Conservation (phyloP, 2,797 vertebrate genomes). For the Amniataba percoides region DNA sequence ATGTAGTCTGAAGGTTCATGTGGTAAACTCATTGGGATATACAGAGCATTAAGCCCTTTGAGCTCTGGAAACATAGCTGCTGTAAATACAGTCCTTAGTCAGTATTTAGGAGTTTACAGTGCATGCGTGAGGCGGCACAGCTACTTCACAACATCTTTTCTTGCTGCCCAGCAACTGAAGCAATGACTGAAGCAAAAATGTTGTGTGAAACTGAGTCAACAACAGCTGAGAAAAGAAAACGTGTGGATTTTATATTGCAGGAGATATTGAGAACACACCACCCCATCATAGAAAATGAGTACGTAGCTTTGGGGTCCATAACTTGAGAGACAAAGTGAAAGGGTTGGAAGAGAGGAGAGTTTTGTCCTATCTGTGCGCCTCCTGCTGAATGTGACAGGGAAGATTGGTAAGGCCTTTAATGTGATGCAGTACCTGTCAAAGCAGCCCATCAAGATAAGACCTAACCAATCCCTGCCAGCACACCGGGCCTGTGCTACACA, state of each 20-base stretch:
- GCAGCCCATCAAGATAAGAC: constrained; percentile 80
- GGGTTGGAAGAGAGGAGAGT: not conserved
- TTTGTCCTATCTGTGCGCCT: constrained; percentile 62
- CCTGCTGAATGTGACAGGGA: constrained; percentile 79
- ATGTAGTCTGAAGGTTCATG: not conserved
- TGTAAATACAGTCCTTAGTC: not conserved
- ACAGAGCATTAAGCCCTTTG: not conserved
- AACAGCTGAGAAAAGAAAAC: not conserved
- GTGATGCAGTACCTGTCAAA: constrained; percentile 85
- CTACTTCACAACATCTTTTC: not conserved
- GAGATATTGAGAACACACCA: not conserved
- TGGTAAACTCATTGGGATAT: no score
- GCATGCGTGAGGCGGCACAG: not conserved
- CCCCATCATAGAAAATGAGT: not conserved
- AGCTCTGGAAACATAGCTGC: not conserved
- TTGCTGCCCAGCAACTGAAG: no score
- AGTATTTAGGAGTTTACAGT: not conserved
- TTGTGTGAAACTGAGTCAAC: not conserved
- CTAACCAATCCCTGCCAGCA: constrained; percentile 61
- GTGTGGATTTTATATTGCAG: no score
- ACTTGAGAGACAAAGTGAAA: constrained; percentile 12
- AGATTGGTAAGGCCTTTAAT: constrained; percentile 87
- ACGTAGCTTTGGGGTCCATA: not conserved
- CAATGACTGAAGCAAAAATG: no score
- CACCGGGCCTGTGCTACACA: constrained; percentile 27